Conservation (phyloP, 64 coral and sea anemone genomes). For the Porites lutea region DNA sequence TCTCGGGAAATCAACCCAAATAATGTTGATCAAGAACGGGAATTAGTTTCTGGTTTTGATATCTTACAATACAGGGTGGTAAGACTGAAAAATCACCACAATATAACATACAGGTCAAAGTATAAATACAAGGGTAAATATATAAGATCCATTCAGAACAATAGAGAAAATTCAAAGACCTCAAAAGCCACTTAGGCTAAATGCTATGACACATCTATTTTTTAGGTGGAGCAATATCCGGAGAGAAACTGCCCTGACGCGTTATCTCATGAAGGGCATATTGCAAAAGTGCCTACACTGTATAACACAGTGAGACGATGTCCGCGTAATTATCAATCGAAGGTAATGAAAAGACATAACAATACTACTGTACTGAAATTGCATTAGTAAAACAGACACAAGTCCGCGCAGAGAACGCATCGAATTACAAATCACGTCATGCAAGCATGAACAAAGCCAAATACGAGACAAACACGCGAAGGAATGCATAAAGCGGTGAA, state of each 20-base stretch:
- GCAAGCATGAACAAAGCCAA: neutral
- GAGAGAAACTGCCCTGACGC: neutral
- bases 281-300: neutral
- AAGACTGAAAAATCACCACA: neutral
- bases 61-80: neutral
- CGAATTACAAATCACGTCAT: constrained; percentile 44
- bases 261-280: neutral
- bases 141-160: neutral
- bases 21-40: neutral
- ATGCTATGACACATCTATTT: constrained; percentile 3
- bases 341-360: too few relatives aligned
- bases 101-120: constrained; percentile 8
- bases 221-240: constrained; percentile 15
- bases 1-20: neutral
- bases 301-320: neutral
- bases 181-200: constrained; percentile 7
- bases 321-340: neutral
- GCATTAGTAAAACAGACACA: constrained; percentile 18
- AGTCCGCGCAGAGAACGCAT: neutral
- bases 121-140: neutral
- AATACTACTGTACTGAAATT: neutral
- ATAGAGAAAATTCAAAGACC: constrained; percentile 37
- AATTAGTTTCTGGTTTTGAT: neutral
- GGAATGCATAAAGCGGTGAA: neutral
- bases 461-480: neutral